Base-by-base conservation (phyloP, 2,797 vertebrate species). In the Rhynchotus rufescens region DNA sequence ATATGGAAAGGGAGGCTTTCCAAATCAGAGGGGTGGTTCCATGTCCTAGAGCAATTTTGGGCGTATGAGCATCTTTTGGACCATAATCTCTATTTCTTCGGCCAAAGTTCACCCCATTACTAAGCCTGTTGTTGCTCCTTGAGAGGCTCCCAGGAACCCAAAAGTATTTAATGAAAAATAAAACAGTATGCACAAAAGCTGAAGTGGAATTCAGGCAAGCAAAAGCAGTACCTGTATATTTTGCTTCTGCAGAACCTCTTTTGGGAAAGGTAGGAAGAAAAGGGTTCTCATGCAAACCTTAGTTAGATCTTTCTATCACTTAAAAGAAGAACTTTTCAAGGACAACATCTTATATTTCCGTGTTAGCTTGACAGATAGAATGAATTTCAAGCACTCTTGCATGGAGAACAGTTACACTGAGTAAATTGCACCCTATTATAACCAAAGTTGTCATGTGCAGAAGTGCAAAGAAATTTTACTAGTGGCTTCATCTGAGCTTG, bases 151-250 rank as follows among this genome's bases (percentile, higher is more conserved):
- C 92, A 88, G 75, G 34, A 81, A 88, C 51, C 78, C 78, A 15
- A 23, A 86, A 84, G 88, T 4, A n/a, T n/a, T 3, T 5, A 30
- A 62, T 16, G 76, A 78, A 14, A 82, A 82, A 59, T 0, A 17
- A 25, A 84, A 56, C 72, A 59, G 62, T 15, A 49, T 68, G 57
- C 68, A 80, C 73, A 32, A 56, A 86, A 87, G 71, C 34, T 64
- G 3, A 26, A 51, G 71, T 2, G 86, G 71, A 68, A 90, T 68
- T 59, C 16, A 52, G 30, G 44, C 78, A 84, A 59, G 57, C 36
- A 61, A 88, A 86, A 84, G 66, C 75, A 47, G 40, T 14, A 75
- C 75, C 87, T 5, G 16, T 52, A 30, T 69, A 90, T 86, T 92
- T 92, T 89, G 15, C 42, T 65, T 6, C 56, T 14, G 15, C 4